phyloP scores from a whole-genome alignment of 2,888 invertebrate species.

The Ichneumoninae sp. region DNA sequence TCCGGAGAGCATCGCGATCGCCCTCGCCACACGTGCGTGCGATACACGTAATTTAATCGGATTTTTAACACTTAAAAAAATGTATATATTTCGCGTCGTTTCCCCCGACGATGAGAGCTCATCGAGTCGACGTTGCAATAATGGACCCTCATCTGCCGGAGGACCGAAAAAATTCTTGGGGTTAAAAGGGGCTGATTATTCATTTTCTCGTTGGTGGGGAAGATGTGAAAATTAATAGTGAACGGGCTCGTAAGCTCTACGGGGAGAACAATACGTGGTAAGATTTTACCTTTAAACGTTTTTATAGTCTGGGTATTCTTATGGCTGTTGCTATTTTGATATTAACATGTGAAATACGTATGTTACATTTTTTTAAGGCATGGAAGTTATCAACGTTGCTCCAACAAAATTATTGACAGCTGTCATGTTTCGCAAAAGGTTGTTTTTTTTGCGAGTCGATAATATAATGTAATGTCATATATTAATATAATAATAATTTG shows the following conservation, averaged over 20 bases:
- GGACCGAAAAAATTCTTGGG: background rate
- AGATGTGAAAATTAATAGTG: background rate
- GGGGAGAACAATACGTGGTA: background rate
- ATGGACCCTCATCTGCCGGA: conserved; percentile 2
- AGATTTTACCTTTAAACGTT: background rate
- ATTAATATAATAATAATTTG: no score
- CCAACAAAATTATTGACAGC: no score
- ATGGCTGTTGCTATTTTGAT: background rate
- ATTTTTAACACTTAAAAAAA: conserved; percentile 26
- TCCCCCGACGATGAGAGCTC: conserved; percentile 10
- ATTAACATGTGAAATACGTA: background rate
- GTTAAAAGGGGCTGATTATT: conserved; percentile 23
- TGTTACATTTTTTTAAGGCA: background rate
- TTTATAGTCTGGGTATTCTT: background rate
- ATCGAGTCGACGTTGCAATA: background rate
- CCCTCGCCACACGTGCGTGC: conserved; percentile 37
- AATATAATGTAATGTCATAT: no score
- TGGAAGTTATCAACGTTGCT: no score
- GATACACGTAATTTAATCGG: conserved; percentile 45
- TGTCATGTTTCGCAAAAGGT: no score
- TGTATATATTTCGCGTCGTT: conserved; percentile 4
- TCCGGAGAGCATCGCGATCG: background rate
- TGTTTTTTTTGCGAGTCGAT: no score
- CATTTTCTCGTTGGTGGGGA: conserved; percentile 7
- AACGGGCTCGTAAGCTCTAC: background rate